Percentiles rank a stretch among this genome's conserved stretches.
These are phyloP conservation scores for Eupleurogrammus muticus DNA, from an alignment of 2,797 vertebrate genomes.

Conservation along the genomic window DNA sequence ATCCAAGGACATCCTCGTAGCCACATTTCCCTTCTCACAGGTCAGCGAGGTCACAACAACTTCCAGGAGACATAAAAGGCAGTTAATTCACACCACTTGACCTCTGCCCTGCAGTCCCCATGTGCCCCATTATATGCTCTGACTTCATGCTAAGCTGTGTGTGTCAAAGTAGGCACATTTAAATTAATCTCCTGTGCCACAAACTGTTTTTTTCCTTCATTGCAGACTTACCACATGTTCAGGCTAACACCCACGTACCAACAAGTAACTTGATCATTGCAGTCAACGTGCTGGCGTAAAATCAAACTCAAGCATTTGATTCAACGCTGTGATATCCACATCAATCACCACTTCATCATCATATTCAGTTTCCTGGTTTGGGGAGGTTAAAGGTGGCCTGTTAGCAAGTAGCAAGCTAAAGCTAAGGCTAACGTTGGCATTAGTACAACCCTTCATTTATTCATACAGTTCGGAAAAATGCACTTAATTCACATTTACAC, in stretches of 20 bases:
- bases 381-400: constrained; percentile 72
- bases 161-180: constrained; percentile 12
- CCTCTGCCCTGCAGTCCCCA: constrained; percentile 64
- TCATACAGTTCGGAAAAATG: not conserved
- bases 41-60: constrained; percentile 73
- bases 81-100: constrained; percentile 78
- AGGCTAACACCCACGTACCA: constrained; percentile 11
- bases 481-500: not conserved
- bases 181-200: constrained; percentile 7
- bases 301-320: not conserved
- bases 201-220: constrained; percentile 23
- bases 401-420: constrained; percentile 78
- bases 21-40: constrained; percentile 36
- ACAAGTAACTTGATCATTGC: constrained; percentile 1
- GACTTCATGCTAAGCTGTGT: constrained; percentile 37
- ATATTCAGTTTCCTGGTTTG: constrained; percentile 65
- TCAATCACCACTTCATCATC: constrained; percentile 37
- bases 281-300: not conserved
- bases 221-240: constrained; percentile 35
- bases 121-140: constrained; percentile 52
- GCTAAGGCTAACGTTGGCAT: constrained; percentile 65
- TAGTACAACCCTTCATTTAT: not conserved
- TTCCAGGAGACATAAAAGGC: constrained; percentile 67
- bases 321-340: constrained; percentile 11
- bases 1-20: constrained; percentile 32